Evolutionary conservation across 2,797 vertebrate genomes (phyloP).

Genomic region (Thamnophis elegans): DNA sequence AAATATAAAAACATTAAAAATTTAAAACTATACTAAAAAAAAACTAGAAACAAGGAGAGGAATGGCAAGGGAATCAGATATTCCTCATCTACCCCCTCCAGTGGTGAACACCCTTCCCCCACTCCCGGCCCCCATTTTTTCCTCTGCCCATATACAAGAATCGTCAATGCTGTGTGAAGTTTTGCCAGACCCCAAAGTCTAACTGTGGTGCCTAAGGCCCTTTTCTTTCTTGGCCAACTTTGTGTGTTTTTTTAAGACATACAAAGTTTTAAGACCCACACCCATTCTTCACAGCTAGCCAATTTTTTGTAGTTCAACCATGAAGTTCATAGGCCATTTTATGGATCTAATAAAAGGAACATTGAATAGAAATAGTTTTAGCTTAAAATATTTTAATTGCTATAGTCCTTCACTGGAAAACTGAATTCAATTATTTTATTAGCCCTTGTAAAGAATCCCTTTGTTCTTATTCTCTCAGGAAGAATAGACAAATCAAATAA

Average conservation of each 20-base stretch:
- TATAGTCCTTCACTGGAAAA: not conserved
- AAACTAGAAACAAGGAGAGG: not conserved
- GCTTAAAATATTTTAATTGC: not conserved
- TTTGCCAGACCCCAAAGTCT: not conserved
- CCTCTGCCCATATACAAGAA: not conserved
- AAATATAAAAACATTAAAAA: not conserved
- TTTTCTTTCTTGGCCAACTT: not conserved
- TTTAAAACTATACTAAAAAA: not conserved
- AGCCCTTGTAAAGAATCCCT: not conserved
- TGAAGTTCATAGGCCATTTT: not conserved
- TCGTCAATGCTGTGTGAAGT: not conserved
- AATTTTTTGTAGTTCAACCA: not conserved
- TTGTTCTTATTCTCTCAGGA: not conserved
- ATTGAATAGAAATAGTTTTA: not conserved
- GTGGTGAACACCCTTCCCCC: not conserved
- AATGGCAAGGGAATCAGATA: not conserved
- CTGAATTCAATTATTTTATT: not conserved
- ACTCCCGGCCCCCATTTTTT: rapidly evolving
- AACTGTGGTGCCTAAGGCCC: not conserved
- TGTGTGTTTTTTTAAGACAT: not conserved
- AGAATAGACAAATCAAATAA: not conserved
- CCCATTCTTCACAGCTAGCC: not conserved
- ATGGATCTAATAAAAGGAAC: not conserved
- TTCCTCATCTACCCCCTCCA: not conserved
- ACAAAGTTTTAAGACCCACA: not conserved